A percentile compares a stretch with the other conserved stretches of the same genome.
Evolutionary conservation across 2,888 invertebrate species (phyloP).

Genomic region (Lypha dubia): DNA sequence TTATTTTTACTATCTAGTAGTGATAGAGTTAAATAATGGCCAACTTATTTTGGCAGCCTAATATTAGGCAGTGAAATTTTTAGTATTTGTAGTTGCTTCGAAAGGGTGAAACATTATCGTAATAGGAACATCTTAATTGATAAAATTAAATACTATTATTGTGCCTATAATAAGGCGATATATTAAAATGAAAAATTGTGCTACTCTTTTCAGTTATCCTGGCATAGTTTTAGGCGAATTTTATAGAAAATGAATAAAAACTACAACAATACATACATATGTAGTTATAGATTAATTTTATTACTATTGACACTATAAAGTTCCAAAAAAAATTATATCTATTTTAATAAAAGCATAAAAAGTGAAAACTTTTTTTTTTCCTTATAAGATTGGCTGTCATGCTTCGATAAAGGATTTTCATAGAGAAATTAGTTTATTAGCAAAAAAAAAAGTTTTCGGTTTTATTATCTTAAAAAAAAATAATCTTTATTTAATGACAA

Average conservation of each 20-base stretch:
- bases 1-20: background rate
- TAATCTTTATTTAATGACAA: background rate
- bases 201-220: background rate
- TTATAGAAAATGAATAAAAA: background rate
- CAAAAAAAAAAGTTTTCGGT: too few species aligned
- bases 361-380: background rate
- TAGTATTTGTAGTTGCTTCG: background rate
- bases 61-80: constrained; percentile 7
- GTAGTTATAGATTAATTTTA: background rate
- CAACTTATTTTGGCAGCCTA: constrained; percentile 4
- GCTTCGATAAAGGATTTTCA: background rate
- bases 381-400: background rate
- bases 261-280: background rate
- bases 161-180: background rate
- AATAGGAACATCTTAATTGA: constrained; percentile 14
- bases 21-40: background rate
- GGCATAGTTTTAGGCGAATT: background rate
- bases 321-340: background rate
- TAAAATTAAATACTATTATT: background rate
- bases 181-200: background rate
- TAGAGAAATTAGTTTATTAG: background rate
- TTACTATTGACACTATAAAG: background rate
- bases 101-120: background rate
- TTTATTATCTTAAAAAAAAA: background rate
- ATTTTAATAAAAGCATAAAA: background rate